Conservation (phyloP, 2,888 invertebrate genomes). For the Ectemnius continuus region DNA sequence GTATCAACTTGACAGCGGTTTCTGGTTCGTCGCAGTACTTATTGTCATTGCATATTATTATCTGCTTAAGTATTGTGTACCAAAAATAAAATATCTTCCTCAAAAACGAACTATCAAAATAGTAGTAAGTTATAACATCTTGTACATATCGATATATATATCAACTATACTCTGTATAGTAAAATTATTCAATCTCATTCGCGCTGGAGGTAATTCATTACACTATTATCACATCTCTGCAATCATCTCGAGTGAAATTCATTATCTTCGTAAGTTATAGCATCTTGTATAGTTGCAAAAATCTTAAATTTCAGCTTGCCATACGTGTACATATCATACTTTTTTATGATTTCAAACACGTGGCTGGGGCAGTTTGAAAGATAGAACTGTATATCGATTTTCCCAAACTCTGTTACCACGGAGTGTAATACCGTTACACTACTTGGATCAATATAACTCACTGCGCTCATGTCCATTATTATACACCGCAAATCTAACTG, state of each 20-base stretch:
- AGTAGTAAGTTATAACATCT: too few relatives aligned
- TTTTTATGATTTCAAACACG: conserved; percentile 75
- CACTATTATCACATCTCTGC: too few relatives aligned
- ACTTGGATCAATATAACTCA: conserved; percentile 83
- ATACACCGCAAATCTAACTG: conserved; percentile 67
- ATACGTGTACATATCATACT: conserved; percentile 72
- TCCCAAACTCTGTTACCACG: conserved; percentile 79
- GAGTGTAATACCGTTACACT: conserved; percentile 81
- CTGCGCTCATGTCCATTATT: conserved; percentile 83
- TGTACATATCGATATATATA: conserved; percentile 1
- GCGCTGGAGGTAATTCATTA: too few relatives aligned
- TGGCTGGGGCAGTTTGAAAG: conserved; percentile 79
- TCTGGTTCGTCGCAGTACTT: too few relatives aligned
- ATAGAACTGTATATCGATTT: conserved; percentile 80
- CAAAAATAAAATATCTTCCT: too few relatives aligned
- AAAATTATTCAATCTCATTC: not conserved
- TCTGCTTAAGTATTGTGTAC: too few relatives aligned
- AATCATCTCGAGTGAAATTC: conserved; percentile 56
- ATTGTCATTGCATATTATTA: too few relatives aligned
- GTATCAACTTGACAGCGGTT: too few relatives aligned
- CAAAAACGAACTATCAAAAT: too few relatives aligned
- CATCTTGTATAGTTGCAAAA: conserved; percentile 84
- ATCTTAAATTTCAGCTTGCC: conserved; percentile 76
- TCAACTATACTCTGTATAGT: conserved; percentile 1
- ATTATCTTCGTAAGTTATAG: conserved; percentile 79